phyloP scores from a whole-genome alignment of 2,888 invertebrate species.

The Cancer borealis region DNA sequence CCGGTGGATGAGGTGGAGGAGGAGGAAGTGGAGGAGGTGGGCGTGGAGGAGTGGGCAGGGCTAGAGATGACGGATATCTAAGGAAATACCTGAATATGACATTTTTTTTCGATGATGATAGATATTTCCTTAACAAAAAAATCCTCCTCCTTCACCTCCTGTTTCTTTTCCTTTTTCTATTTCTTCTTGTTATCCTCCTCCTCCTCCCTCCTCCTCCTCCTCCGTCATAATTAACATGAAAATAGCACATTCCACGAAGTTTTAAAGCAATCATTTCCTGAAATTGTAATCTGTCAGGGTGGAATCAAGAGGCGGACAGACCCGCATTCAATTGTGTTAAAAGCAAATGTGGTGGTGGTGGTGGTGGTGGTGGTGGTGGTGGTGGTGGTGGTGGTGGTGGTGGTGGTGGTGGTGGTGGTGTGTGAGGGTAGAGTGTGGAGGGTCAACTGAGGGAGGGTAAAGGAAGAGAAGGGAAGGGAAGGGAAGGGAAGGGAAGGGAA shows the following conservation, averaged over 20 bases:
- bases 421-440: background rate
- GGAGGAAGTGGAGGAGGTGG: background rate
- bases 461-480: background rate
- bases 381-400: slow-evolving; percentile 6
- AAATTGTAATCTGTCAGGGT: background rate
- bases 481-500: background rate
- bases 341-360: too few relatives aligned
- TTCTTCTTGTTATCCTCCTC: background rate
- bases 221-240: background rate
- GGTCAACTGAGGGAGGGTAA: too few relatives aligned
- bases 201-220: background rate
- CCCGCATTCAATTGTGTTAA: slow-evolving; percentile 21
- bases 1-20: background rate
- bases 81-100: slow-evolving; percentile 11
- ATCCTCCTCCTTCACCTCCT: background rate
- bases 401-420: slow-evolving; percentile 13
- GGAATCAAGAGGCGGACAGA: background rate
- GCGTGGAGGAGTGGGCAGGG: background rate
- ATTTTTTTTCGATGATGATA: background rate
- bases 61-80: background rate
- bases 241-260: background rate
- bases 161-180: background rate
- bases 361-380: background rate
- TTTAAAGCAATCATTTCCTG: background rate
- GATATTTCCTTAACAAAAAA: background rate